Conservation (phyloP, 2,113 vertebrate genomes). For the Hoplias malabaricus region DNA sequence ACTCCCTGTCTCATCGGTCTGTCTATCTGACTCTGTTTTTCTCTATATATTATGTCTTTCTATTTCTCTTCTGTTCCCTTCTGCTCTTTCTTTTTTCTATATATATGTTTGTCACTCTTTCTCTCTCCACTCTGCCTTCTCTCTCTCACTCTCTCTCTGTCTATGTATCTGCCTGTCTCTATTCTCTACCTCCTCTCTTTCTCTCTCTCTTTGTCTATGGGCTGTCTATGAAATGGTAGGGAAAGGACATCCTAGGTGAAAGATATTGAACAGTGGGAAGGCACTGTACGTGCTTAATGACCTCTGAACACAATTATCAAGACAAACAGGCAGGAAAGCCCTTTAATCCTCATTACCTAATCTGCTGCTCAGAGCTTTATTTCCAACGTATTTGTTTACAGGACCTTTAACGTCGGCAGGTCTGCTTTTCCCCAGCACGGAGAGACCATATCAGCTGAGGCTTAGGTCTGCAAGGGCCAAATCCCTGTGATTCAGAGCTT, state of each 20-base stretch:
- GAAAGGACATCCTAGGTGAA: constrained; percentile 28
- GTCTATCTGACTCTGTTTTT: not conserved
- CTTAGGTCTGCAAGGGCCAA: constrained; percentile 5
- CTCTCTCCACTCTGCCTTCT: not conserved
- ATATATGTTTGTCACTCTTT: not conserved
- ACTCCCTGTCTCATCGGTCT: not conserved
- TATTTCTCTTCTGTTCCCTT: too few species aligned
- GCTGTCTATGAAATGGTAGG: not conserved
- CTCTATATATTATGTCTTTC: not conserved
- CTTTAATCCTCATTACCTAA: constrained; percentile 29
- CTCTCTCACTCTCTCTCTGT: not conserved
- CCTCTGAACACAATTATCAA: constrained; percentile 25
- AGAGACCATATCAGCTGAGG: constrained; percentile 12
- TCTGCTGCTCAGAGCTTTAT: constrained; percentile 27
- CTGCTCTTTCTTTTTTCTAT: too few species aligned
- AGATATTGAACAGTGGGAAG: constrained; percentile 1
- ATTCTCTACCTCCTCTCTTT: not conserved
- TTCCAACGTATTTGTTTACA: constrained; percentile 11
- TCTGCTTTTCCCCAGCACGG: not conserved
- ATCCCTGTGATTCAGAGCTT: constrained; percentile 2
- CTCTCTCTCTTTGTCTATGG: not conserved
- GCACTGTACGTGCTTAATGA: constrained; percentile 5
- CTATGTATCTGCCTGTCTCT: not conserved
- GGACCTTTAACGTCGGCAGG: constrained; percentile 15
- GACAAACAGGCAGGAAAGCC: constrained; percentile 24